Evolutionary conservation across 2,113 vertebrate genomes (phyloP).

Genomic region (Podiceps cristatus): DNA sequence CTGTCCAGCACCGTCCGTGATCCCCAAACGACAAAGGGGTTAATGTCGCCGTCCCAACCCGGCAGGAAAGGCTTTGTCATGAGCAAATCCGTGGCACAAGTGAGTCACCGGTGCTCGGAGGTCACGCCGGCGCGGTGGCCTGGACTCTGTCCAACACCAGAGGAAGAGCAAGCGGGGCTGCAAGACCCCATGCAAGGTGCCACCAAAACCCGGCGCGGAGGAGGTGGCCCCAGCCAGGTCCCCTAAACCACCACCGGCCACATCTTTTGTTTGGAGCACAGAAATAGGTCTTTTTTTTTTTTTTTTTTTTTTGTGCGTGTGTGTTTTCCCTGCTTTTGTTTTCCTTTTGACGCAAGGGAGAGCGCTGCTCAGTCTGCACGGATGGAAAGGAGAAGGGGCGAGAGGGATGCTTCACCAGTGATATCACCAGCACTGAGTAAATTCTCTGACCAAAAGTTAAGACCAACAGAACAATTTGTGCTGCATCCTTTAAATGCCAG

Average conservation of each 20-base stretch:
- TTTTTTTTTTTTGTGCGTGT: background rate
- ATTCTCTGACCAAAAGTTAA: constrained; percentile 33
- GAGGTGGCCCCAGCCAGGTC: background rate
- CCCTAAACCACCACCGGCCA: background rate
- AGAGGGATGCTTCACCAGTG: constrained; percentile 51
- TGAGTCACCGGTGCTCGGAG: background rate
- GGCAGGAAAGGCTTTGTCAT: background rate
- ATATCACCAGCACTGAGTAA: constrained; percentile 44
- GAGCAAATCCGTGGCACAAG: background rate
- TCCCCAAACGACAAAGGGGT: background rate
- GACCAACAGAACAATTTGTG: constrained; percentile 35
- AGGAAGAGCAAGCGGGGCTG: background rate
- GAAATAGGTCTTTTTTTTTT: rapidly evolving
- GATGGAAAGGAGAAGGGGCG: background rate
- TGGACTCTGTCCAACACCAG: rapidly evolving
- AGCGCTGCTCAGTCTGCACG: rapidly evolving
- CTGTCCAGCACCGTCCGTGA: rapidly evolving
- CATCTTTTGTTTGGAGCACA: rapidly evolving
- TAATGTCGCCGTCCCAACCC: rapidly evolving
- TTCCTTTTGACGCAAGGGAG: rapidly evolving
- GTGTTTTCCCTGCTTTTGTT: background rate
- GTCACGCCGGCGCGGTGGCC: rapidly evolving
- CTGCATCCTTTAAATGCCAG: constrained; percentile 51
- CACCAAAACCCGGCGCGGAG: rapidly evolving
- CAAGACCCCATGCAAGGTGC: too few relatives aligned